Conservation (phyloP, 2,888 invertebrate genomes). For the Chironomus riparius region DNA sequence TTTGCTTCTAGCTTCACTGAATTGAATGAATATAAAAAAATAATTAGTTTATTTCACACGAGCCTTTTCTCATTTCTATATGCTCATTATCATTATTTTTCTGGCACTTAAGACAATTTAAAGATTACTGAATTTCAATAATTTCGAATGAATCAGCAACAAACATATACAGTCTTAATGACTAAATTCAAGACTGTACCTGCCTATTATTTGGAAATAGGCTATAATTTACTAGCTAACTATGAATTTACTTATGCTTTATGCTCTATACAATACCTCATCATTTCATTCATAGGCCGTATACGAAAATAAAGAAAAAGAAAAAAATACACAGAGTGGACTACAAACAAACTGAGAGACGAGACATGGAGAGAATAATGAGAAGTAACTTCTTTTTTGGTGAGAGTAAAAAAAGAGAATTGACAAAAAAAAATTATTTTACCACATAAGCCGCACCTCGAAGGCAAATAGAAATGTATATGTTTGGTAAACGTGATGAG, state of each 20-base stretch:
- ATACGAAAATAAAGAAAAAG: background rate
- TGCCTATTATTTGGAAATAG: background rate
- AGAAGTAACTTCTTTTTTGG: background rate
- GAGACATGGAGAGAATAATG: background rate
- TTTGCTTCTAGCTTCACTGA: background rate
- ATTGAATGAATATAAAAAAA: slow-evolving; percentile 6
- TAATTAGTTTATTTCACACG: slow-evolving; percentile 27
- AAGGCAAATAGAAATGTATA: background rate
- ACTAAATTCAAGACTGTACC: slow-evolving; percentile 6
- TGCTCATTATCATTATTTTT: slow-evolving; percentile 26
- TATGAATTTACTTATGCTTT: background rate
- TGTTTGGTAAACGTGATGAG: background rate
- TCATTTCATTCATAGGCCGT: background rate
- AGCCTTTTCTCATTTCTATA: slow-evolving; percentile 7
- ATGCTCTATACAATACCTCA: background rate
- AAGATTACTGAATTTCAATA: slow-evolving; percentile 22
- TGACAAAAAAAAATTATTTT: background rate
- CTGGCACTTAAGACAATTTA: slow-evolving; percentile 27
- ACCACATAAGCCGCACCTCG: background rate
- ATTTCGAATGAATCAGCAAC: slow-evolving; percentile 21
- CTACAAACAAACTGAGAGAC: background rate
- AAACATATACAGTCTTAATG: background rate
- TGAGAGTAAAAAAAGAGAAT: background rate
- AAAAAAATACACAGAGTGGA: background rate
- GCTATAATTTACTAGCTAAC: background rate